Percentiles rank a stretch among this genome's conserved stretches.
These are phyloP conservation scores for Mellilla xanthometata DNA, from an alignment of 2,888 invertebrate genomes.

Conservation along the genomic window DNA sequence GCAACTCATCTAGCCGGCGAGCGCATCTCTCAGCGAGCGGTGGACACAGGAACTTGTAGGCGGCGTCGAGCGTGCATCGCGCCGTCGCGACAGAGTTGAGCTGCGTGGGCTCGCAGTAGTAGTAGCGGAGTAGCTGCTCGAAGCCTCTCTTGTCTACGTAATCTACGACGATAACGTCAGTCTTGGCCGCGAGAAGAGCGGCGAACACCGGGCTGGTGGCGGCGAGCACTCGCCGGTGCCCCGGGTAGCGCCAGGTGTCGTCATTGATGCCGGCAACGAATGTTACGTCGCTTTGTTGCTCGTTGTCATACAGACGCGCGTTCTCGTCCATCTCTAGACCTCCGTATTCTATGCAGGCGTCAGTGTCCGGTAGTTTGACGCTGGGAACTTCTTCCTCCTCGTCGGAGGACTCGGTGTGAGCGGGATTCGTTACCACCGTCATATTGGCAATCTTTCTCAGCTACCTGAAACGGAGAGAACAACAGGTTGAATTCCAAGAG, in stretches of 20 bases:
- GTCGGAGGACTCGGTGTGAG: conserved; percentile 54
- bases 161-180: conserved; percentile 75
- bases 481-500: not conserved
- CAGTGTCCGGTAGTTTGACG: conserved; percentile 29
- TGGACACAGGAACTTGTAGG: conserved; percentile 88
- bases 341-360: conserved; percentile 32
- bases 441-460: conserved; percentile 45
- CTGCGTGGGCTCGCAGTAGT: conserved; percentile 84
- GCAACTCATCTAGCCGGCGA: conserved; percentile 84
- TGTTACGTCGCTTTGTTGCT: conserved; percentile 82
- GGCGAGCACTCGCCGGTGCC: conserved; percentile 84
- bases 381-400: conserved; percentile 47
- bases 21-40: conserved; percentile 87
- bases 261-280: conserved; percentile 85
- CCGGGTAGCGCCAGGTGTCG: conserved; percentile 87
- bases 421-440: conserved; percentile 77
- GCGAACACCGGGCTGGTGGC: conserved; percentile 85
- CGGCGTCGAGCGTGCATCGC: conserved; percentile 87
- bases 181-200: conserved; percentile 75
- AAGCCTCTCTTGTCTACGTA: conserved; percentile 86
- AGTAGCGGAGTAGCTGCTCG: conserved; percentile 85
- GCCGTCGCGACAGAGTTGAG: conserved; percentile 85
- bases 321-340: conserved; percentile 48
- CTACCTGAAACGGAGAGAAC: conserved; percentile 52
- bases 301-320: conserved; percentile 72